A percentile compares a stretch with the other conserved stretches of the same genome.
Conservation (phyloP, 2,113 vertebrate genomes). For the Podarcis cretensis region DNA sequence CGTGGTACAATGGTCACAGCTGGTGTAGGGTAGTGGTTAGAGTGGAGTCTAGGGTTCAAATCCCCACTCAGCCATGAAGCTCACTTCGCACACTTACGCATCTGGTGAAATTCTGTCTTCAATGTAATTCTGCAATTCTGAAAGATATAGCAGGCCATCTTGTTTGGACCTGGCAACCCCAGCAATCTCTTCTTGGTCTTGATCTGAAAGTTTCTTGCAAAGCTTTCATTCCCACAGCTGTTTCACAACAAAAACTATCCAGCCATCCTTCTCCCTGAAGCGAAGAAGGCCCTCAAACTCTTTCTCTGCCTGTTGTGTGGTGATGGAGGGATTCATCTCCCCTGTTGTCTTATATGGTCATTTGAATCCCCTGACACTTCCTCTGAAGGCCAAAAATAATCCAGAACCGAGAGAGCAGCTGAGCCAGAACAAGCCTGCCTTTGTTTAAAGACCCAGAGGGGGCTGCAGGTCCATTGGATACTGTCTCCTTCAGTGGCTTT, state of each 20-base stretch:
- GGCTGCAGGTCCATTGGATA: slow-evolving; percentile 32
- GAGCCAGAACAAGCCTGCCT: slow-evolving; percentile 75
- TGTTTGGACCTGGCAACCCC: no score
- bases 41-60: no score
- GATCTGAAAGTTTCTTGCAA: background rate
- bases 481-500: slow-evolving; percentile 19
- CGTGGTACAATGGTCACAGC: no score
- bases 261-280: slow-evolving; percentile 32
- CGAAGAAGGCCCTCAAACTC: slow-evolving; percentile 65
- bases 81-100: no score
- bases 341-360: slow-evolving; percentile 92
- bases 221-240: background rate
- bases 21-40: no score
- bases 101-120: background rate
- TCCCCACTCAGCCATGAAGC: no score
- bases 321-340: slow-evolving; percentile 76
- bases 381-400: slow-evolving; percentile 93
- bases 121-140: background rate
- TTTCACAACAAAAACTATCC: background rate
- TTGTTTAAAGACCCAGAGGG: slow-evolving; percentile 69
- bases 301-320: slow-evolving; percentile 62
- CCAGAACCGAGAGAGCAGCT: slow-evolving; percentile 83
- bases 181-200: background rate
- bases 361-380: slow-evolving; percentile 83
- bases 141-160: background rate